Conservation (phyloP, 1,140 invertebrate genomes). For the Trichonephila inaurata region DNA sequence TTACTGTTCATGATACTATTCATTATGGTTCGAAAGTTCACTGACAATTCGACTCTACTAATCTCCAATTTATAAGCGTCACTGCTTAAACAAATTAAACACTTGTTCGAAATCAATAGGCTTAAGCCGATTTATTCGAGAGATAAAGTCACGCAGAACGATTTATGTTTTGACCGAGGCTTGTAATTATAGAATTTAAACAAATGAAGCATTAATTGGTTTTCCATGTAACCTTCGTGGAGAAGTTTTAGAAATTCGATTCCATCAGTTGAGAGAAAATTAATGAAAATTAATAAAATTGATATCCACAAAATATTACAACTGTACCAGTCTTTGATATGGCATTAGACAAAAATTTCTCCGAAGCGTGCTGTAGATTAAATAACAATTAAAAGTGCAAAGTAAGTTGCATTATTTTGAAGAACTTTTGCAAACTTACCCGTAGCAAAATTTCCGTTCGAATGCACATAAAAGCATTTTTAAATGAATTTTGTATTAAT, state of each 20-base stretch:
- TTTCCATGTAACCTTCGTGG: not conserved
- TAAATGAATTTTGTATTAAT: no score
- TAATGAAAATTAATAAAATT: no score
- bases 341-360: no score
- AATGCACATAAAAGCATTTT: no score
- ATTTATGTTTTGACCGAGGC: conserved; percentile 17
- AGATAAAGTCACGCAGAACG: conserved; percentile 36
- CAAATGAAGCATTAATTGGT: conserved; percentile 20
- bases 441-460: no score
- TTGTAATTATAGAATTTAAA: conserved; percentile 30
- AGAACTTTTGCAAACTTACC: no score
- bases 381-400: no score
- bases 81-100: conserved; percentile 48
- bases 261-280: not conserved
- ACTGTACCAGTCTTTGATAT: no score
- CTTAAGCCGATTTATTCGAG: conserved; percentile 15
- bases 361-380: no score
- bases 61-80: conserved; percentile 29
- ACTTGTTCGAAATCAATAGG: conserved; percentile 51
- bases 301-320: not conserved
- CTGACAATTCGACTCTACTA: not conserved
- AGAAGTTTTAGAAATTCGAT: conserved; percentile 12
- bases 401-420: no score
- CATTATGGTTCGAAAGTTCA: no score
- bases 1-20: no score